Conservation (phyloP, 2,113 vertebrate genomes). For the Camelus bactrianus region DNA sequence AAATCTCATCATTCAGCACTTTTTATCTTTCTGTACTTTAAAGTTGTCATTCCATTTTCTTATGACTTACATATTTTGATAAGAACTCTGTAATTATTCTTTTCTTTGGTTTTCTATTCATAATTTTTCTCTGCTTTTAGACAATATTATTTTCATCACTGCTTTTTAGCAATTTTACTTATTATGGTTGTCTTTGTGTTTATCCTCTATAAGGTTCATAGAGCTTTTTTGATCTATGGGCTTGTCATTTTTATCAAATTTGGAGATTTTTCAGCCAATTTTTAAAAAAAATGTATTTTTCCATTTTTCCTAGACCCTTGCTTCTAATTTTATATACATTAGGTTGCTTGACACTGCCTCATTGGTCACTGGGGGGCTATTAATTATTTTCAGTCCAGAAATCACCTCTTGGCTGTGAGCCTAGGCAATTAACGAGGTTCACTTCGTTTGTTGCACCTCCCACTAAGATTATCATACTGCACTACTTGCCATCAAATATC, state of each 20-base stretch:
- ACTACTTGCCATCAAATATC: neutral
- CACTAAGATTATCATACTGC: neutral
- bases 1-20: neutral
- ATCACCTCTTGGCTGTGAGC: neutral
- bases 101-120: slow-evolving; percentile 10
- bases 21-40: neutral
- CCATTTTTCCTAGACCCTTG: neutral
- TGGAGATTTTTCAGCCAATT: neutral
- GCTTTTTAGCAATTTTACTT: neutral
- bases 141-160: neutral
- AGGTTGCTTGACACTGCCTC: neutral
- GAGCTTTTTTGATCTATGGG: neutral
- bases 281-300: neutral
- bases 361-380: neutral
- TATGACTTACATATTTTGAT: neutral
- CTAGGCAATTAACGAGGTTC: neutral
- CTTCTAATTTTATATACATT: neutral
- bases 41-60: neutral
- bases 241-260: slow-evolving; percentile 41
- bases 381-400: neutral
- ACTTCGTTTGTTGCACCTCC: neutral
- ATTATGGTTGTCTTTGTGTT: neutral
- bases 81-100: neutral
- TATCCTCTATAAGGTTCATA: neutral
- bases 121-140: neutral